Base-by-base conservation (phyloP, 2,797 vertebrate species). In the Bradypodion ventrale region DNA sequence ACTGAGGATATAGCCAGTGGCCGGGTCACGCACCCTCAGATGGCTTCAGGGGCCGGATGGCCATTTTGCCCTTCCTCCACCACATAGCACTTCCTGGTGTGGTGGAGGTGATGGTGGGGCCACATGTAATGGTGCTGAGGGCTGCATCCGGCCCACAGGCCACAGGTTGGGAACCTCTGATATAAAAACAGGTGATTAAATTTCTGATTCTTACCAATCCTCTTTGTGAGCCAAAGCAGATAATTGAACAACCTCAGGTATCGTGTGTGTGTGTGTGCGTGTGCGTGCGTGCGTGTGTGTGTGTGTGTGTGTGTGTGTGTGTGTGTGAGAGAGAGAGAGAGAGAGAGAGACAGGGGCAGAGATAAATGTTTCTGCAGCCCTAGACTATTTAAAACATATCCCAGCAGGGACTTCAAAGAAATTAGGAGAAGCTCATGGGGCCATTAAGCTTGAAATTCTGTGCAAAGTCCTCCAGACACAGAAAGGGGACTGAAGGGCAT, bases 381-480 rank as follows among this genome's bases (percentile, higher is more conserved):
- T 56, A 66, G 37, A 40, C 78, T 59, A 1, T 40, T 87, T 15
- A 3, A 49, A 29, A 73, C 62, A 0, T 69, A 21, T 90, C 86
- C 60, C 83, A 83, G 42, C 1, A 73, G 56, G 79, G 46, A 68
- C 87, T 93, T 94, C 88, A 83, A 89, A 92, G 77, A 69, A 89
- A 42, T 81, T 15, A 83, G 77, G 21, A 0, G 29, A 37, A 74
- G 60, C 86, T 87, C 13, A 0, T 82, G 83, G 75, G 83, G 85
- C 69, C 77, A 80, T 59, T 32, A 42, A 83, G 35, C 44, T 35
- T 66, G 68, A 74, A 60, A 79, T 83, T 85, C 2, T 82, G 86
- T 49, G 59, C 84, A 60, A 68, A 37, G 0, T 87, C 79, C 83
- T 81, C 73, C 76, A 74, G 35, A 63, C 86, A 80, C 87, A 89